Evolutionary conservation across 2,113 vertebrate species (phyloP).

Genomic region (Coturnix japonica): DNA sequence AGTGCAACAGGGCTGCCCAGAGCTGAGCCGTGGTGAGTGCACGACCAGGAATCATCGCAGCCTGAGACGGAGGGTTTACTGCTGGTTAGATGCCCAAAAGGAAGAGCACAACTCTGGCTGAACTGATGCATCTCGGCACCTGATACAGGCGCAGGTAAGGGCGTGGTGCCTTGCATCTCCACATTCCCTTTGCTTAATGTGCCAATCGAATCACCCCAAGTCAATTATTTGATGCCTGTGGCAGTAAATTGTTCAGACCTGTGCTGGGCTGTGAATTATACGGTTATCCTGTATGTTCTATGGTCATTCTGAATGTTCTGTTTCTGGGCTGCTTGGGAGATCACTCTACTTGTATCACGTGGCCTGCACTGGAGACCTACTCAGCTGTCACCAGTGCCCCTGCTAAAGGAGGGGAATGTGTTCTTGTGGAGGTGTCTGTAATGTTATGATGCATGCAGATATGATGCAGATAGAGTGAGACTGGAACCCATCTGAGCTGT

Average conservation of each 20-base stretch:
- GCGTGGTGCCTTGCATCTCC: neutral
- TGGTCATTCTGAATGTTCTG: neutral
- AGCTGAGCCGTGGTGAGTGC: neutral
- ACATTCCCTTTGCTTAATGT: neutral
- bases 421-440: neutral
- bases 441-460: neutral
- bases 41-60: accelerated
- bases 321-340: neutral
- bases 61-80: neutral
- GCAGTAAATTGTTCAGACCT: neutral
- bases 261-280: neutral
- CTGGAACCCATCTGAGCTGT: neutral
- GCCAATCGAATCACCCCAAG: accelerated
- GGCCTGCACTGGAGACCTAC: neutral
- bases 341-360: neutral
- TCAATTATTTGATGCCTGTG: accelerated
- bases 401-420: neutral
- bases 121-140: constrained; percentile 54
- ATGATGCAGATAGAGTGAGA: neutral
- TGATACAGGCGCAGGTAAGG: constrained; percentile 63
- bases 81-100: constrained; percentile 12
- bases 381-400: neutral
- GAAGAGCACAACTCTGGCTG: constrained; percentile 18
- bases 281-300: neutral
- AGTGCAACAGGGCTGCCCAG: accelerated